phyloP scores from a whole-genome alignment of 1,140 invertebrate species.

The Epicauta chinensis region DNA sequence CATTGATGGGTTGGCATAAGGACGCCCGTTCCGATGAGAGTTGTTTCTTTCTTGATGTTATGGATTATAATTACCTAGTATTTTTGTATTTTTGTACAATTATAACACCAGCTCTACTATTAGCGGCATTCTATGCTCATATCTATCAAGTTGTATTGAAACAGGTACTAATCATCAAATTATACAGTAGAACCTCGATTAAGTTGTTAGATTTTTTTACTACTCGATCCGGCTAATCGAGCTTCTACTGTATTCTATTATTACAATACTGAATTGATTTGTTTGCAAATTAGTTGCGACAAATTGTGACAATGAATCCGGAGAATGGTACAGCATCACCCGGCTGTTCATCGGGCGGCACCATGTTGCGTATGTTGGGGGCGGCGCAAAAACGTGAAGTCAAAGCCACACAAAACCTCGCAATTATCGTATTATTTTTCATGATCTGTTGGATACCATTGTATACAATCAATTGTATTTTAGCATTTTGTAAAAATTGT shows the following conservation, averaged over 20 bases:
- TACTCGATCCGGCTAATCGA: background rate
- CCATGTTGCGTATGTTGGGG: conserved; percentile 70
- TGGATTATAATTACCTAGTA: conserved; percentile 82
- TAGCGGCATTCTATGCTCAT: conserved; percentile 79
- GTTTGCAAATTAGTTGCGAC: conserved; percentile 24
- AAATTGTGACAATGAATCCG: conserved; percentile 54
- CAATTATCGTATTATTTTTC: conserved; percentile 86
- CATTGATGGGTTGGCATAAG: conserved; percentile 80
- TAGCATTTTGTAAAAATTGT: conserved; percentile 68
- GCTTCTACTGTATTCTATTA: too few relatives aligned
- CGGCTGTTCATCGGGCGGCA: conserved; percentile 43
- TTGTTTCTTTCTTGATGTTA: conserved; percentile 79
- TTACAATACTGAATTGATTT: too few relatives aligned
- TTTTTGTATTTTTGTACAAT: conserved; percentile 87
- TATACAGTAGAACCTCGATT: conserved; percentile 17
- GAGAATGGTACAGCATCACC: conserved; percentile 19
- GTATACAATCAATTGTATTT: conserved; percentile 84
- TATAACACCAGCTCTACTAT: conserved; percentile 73
- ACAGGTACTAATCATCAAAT: too few relatives aligned
- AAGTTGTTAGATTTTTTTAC: conserved; percentile 1
- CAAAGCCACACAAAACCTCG: conserved; percentile 84
- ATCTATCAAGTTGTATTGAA: conserved; percentile 83
- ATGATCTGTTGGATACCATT: conserved; percentile 89
- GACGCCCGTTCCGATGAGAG: conserved; percentile 46
- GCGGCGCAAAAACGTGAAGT: conserved; percentile 79